phyloP scores from a whole-genome alignment of 2,888 invertebrate species.

The Tetropium fuscum region DNA sequence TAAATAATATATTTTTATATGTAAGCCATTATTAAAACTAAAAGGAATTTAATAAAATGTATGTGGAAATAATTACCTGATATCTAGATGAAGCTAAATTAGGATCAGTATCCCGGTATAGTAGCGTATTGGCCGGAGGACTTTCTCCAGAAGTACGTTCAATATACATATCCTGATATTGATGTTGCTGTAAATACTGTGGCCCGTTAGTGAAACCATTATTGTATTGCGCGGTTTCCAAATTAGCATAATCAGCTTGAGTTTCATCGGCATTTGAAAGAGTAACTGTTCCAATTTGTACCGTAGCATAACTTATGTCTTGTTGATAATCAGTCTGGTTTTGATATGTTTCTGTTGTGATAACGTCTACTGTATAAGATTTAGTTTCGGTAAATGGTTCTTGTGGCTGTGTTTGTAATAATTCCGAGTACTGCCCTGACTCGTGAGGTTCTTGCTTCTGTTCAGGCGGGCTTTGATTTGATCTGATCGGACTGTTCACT shows the following conservation, averaged over 20 bases:
- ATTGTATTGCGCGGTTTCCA: conserved; percentile 72
- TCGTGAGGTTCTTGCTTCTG: conserved; percentile 33
- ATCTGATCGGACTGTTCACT: conserved; percentile 49
- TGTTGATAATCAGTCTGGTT: conserved; percentile 29
- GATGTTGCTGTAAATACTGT: conserved; percentile 55
- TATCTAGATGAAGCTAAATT: conserved; percentile 72
- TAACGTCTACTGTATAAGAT: conserved; percentile 30
- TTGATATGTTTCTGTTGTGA: conserved; percentile 22
- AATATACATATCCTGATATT: conserved; percentile 50
- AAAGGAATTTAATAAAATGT: no score
- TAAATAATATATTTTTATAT: no score
- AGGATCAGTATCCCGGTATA: conserved; percentile 75
- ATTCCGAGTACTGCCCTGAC: conserved; percentile 22
- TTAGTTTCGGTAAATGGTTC: conserved; percentile 33
- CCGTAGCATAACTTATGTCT: conserved; percentile 36
- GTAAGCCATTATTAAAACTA: no score
- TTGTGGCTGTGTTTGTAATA: conserved; percentile 17
- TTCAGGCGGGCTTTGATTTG: conserved; percentile 38
- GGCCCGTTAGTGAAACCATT: conserved; percentile 52
- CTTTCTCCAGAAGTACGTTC: conserved; percentile 61
- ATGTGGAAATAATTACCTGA: conserved; percentile 46
- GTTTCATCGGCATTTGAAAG: conserved; percentile 49
- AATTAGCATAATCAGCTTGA: conserved; percentile 71
- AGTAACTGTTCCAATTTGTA: conserved; percentile 38
- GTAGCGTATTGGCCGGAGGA: conserved; percentile 68